phyloP scores from a whole-genome alignment of 2,113 vertebrate genomes.

The Podocnemis expansa region DNA sequence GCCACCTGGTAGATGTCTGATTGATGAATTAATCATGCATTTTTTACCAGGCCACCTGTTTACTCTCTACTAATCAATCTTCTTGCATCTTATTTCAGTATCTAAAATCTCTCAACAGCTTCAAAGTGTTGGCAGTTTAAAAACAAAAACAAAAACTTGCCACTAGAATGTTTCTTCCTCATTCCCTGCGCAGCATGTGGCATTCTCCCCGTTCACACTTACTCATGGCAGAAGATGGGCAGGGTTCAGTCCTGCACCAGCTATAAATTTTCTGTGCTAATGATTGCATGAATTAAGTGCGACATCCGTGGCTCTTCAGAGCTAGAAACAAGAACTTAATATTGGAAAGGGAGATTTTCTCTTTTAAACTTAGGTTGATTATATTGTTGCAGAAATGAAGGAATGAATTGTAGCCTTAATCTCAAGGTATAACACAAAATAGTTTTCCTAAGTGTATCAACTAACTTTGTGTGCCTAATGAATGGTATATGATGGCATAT shows the following conservation, averaged over 20 bases:
- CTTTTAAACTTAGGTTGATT: background rate
- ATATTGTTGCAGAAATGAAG: rapidly evolving
- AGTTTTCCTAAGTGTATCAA: background rate
- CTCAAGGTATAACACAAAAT: rapidly evolving
- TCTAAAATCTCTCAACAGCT: background rate
- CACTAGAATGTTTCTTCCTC: background rate
- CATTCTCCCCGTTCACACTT: background rate
- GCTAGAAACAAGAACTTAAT: background rate
- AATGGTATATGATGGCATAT: background rate
- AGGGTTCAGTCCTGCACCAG: background rate
- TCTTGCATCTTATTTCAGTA: background rate
- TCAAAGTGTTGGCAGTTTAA: background rate
- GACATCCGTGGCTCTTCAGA: background rate
- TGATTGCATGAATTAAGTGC: background rate
- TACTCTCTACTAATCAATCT: background rate
- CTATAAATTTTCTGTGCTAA: background rate
- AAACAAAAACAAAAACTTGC: background rate
- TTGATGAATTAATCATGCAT: background rate
- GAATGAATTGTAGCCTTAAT: background rate
- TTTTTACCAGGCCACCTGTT: background rate
- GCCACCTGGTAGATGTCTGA: background rate
- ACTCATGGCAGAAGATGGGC: rapidly evolving
- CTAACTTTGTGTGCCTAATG: background rate
- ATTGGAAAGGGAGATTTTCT: background rate
- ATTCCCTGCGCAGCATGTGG: background rate